Evolutionary conservation across 2,797 vertebrate genomes (phyloP), one percentile per base, ranked within the genome.

Genomic region (Enteromius unitaeniatus): DNA sequence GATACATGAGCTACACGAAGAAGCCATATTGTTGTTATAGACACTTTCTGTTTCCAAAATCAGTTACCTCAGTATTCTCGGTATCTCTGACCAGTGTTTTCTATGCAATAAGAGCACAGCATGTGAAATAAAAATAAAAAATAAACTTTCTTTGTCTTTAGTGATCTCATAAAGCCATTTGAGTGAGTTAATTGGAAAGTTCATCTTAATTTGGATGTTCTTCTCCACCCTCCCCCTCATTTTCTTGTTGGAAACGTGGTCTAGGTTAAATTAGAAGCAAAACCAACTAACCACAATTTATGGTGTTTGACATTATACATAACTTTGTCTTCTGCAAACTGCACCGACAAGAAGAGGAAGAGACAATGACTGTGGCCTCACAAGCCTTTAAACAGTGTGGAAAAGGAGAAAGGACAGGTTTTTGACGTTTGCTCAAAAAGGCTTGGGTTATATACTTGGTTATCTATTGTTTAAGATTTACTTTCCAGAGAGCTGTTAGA

Each of bases 251-350:
- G n/a, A 51, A 69, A 42, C 31, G 69, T 9, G 31, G n/a, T 55
- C 21, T 21, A 42, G 65, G 10, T n/a, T 55, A 80, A 69, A 55
- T 69, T 80, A 26, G 19, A 79, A 67, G 62, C 45, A 69, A 45
- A 72, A 47, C 17, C 49, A 31, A 8, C 37, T 55, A 21, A 15
- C 37, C 53, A 45, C 51, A 58, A 21, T 81, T 45, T 49, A 65
- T 60, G 5, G 51, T 58, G 67, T 45, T 58, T 72, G 37, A 42
- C n/a, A 45, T 58, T 17, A 53, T 53, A 17, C 37, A 3, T 47
- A 21, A 28, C n/a, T 28, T 15, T 40, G 13, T 26, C 34, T 28
- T 60, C 34, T 72, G 31, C 5, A 79, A 79, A 69, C 31, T 69
- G 8, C 7, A 68, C 31, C 21, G 40, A 55, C 31, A 69, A 55